These are phyloP conservation scores for Brachionus paranguensis DNA, from an alignment of 1,140 invertebrate species.

Conservation along the genomic window DNA sequence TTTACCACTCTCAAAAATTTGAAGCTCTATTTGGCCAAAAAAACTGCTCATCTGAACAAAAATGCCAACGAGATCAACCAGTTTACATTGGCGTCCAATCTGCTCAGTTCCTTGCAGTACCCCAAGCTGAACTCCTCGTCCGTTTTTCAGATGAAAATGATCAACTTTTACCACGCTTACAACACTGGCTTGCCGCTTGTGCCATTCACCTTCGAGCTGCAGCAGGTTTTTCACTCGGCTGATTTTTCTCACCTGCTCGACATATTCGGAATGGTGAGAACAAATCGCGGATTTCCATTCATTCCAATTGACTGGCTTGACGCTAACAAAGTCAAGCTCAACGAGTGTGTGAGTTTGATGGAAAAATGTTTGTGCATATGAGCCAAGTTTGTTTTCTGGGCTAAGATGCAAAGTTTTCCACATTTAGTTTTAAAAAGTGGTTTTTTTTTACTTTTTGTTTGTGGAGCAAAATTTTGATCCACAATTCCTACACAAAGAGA, in stretches of 20 bases:
- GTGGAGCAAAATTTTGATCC: background rate
- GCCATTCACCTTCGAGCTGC: constrained; percentile 16
- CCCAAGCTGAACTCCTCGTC: background rate
- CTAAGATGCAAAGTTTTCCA: too few relatives aligned
- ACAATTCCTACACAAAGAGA: too few relatives aligned
- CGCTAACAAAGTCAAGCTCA: background rate
- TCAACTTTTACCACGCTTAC: background rate
- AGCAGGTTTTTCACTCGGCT: constrained; percentile 31
- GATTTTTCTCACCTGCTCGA: constrained; percentile 31
- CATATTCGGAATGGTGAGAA: background rate
- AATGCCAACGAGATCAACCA: constrained; percentile 12
- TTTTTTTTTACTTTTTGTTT: background rate
- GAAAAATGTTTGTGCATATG: constrained; percentile 37
- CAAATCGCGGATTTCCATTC: constrained; percentile 20
- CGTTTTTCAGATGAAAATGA: constrained; percentile 15
- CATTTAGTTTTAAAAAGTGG: too few relatives aligned
- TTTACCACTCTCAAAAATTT: background rate
- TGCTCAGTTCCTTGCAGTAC: background rate
- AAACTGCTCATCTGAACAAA: background rate
- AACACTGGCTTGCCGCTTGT: constrained; percentile 3
- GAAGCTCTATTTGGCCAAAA: background rate
- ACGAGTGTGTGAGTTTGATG: background rate
- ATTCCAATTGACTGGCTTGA: constrained; percentile 30
- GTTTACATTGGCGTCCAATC: background rate
- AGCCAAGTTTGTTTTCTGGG: background rate